Conservation (phyloP, 2,797 vertebrate species). For the Loriculus beryllinus region DNA sequence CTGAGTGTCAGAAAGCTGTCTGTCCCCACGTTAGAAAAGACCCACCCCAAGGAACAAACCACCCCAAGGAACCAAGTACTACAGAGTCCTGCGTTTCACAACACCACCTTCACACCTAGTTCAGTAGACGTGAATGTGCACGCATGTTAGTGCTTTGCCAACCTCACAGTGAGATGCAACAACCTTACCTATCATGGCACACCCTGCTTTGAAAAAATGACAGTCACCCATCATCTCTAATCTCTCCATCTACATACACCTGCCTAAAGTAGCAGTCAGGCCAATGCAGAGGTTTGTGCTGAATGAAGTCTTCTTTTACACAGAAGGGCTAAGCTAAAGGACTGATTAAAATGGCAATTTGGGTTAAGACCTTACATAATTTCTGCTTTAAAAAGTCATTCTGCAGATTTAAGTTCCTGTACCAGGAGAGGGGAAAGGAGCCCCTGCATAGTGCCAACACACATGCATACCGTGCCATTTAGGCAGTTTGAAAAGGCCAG, state of each 20-base stretch:
- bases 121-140: accelerated
- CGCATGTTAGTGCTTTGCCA: background rate
- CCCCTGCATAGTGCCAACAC: background rate
- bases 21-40: accelerated
- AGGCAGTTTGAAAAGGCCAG: background rate
- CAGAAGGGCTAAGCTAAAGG: background rate
- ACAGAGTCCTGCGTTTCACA: accelerated
- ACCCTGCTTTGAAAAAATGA: background rate
- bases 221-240: background rate
- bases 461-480: too few species aligned
- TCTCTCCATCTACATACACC: accelerated
- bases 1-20: accelerated
- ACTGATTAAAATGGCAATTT: background rate
- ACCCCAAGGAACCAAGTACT: background rate
- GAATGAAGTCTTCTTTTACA: background rate
- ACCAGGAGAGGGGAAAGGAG: background rate
- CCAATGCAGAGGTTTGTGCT: background rate
- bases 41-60: background rate
- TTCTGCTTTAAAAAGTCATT: background rate
- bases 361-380: background rate
- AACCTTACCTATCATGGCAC: accelerated
- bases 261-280: background rate
- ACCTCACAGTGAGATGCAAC: background rate
- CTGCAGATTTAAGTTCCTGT: background rate
- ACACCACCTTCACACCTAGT: background rate